phyloP scores from a whole-genome alignment of 2,113 vertebrate species.

The Probosciger aterrimus region DNA sequence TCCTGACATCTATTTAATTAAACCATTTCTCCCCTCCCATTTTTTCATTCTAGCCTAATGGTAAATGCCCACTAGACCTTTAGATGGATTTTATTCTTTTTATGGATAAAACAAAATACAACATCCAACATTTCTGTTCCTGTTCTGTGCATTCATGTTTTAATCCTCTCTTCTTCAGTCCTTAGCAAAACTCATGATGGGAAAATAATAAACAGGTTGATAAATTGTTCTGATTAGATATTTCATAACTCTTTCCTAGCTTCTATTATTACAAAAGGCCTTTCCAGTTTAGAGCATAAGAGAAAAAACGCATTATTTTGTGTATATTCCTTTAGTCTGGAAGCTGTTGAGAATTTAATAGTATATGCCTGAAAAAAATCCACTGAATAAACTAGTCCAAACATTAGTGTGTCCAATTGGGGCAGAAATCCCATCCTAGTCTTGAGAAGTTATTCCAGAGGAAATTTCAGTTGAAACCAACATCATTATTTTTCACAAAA shows the following conservation, averaged over 20 bases:
- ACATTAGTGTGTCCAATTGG: neutral
- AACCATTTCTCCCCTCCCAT: neutral
- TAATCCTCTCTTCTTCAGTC: neutral
- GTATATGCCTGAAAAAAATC: neutral
- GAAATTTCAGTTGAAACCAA: neutral
- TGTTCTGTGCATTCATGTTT: neutral
- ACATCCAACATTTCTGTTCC: neutral
- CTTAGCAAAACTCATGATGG: neutral
- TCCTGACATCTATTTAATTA: neutral
- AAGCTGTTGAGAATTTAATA: neutral
- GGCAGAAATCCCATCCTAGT: neutral
- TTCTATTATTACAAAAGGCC: neutral
- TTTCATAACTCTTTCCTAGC: neutral
- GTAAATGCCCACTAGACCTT: neutral
- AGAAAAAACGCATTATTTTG: neutral
- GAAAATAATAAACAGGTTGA: neutral
- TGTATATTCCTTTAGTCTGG: neutral
- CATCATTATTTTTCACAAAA: neutral
- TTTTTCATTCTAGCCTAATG: neutral
- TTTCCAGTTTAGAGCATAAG: neutral
- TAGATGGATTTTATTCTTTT: neutral
- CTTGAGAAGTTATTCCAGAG: neutral
- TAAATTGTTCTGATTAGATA: neutral
- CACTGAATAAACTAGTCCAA: neutral
- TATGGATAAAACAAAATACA: neutral